Base-by-base conservation (phyloP, 2,113 vertebrate species). In the Danionella cerebrum region DNA sequence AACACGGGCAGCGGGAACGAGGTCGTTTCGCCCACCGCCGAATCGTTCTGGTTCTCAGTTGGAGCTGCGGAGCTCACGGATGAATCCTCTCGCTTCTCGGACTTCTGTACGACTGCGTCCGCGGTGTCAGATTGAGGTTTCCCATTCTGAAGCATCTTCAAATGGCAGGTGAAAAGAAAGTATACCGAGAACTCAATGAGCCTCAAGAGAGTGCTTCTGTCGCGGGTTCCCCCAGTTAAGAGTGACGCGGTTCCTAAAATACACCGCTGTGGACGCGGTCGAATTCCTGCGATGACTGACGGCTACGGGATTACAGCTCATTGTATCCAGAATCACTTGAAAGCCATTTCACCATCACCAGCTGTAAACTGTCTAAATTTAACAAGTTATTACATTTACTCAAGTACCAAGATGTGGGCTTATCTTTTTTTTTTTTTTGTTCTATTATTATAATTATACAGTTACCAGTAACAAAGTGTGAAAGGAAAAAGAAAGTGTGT, bases 131-230 rank as follows among this genome's bases (percentile, higher is more conserved):
- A 82, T 19, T 81, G 77, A 1, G 68, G 72, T 53, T 82, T 84
- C 12, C 79, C 87, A 82, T 89, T 86, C 41, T 86, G 86, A 4
- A 89, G 76, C 89, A 89, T 90, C 73, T 59, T 85, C 13, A 27
- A 44, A 65, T 21, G n/a, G 7, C 31, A 8, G 39, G 11, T 7
- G 3, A 45, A 60, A 31, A 19, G 5, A 60, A 13, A 2, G 5
- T 42, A 12, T n/a, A 16, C 2, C 4, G 25, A 45, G 16, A 9
- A n/a, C n/a, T 27, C 36, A 13, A 44, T 24, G 55, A 3, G 38
- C 36, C 51, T 33, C 4, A 12, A 31, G 14, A 53, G 14, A 16
- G 14, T 53, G 14, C 27, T 60, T 31, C 71, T 21, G 69, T 18
- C 51, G 11, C 12, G 42, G 41, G 21, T 57, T 70, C 19, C 74